A percentile compares a stretch with the other conserved stretches of the same genome.
Evolutionary conservation across 37 sponge, comb jelly and placozoan species (phyloP).

Genomic region (Oscarella lobularis): DNA sequence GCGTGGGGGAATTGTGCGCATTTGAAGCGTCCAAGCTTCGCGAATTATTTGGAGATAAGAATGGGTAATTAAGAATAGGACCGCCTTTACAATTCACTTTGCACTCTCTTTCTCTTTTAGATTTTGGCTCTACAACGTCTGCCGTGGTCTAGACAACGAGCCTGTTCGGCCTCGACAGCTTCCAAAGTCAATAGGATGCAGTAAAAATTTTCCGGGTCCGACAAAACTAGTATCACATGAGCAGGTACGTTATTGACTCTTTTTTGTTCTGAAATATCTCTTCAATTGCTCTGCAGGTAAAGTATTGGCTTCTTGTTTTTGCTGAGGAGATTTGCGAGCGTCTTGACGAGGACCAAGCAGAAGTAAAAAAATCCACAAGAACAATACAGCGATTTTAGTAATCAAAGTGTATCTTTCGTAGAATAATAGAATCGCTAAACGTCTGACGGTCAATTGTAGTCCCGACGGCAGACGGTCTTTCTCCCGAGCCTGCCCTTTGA

Average conservation of each 20-base stretch:
- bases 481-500: background rate
- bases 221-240: background rate
- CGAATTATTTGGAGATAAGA: constrained; percentile 46
- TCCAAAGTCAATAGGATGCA: constrained; percentile 60
- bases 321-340: background rate
- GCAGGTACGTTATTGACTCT: background rate
- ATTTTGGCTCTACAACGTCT: constrained; percentile 50
- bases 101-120: constrained; percentile 8
- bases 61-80: no score
- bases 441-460: background rate
- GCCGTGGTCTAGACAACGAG: constrained; percentile 58
- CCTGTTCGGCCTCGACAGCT: constrained; percentile 39
- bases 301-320: background rate
- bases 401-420: background rate
- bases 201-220: constrained; percentile 52
- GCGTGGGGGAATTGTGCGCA: constrained; percentile 36
- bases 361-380: background rate
- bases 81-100: no score
- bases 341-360: background rate
- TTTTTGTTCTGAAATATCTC: background rate
- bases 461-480: background rate
- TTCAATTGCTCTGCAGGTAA: background rate
- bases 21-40: constrained; percentile 17
- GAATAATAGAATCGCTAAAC: background rate
- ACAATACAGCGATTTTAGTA: background rate